Conservation (phyloP, 1,140 invertebrate genomes). For the Asobara japonica region DNA sequence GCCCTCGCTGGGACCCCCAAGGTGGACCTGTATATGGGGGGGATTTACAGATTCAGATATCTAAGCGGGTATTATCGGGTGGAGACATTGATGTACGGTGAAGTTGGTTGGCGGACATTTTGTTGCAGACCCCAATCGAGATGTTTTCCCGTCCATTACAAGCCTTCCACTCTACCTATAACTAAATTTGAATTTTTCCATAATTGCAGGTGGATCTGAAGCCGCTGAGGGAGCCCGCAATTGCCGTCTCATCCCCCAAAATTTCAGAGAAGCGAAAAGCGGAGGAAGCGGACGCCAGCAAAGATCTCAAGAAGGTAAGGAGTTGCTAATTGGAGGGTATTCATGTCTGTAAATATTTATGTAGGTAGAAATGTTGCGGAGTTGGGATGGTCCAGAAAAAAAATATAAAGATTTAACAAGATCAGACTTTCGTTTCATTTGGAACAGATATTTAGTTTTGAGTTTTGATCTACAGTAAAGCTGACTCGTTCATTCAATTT, state of each 20-base stretch:
- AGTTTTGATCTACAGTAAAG: too few relatives aligned
- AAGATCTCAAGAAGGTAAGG: slow-evolving; percentile 66
- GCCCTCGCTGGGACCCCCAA: too few relatives aligned
- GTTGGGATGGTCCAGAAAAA: too few relatives aligned
- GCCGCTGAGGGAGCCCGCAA: slow-evolving; percentile 58
- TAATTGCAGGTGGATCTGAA: slow-evolving; percentile 64
- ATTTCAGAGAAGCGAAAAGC: slow-evolving; percentile 64
- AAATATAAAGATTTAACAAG: too few relatives aligned
- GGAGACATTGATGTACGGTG: not conserved
- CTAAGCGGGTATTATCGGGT: too few relatives aligned
- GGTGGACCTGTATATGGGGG: too few relatives aligned
- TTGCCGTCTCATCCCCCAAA: slow-evolving; percentile 60
- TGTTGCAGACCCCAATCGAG: not conserved
- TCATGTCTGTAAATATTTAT: not conserved
- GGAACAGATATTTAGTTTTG: too few relatives aligned
- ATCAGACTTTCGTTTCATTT: too few relatives aligned
- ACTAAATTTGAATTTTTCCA: slow-evolving; percentile 25
- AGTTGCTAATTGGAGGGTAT: not conserved
- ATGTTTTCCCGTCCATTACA: not conserved
- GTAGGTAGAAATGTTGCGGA: too few relatives aligned
- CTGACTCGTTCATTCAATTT: too few relatives aligned
- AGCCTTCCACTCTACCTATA: too few relatives aligned
- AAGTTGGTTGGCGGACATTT: not conserved
- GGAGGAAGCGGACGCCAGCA: slow-evolving; percentile 64
- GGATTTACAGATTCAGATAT: too few relatives aligned